Base-by-base conservation (phyloP, 2,888 invertebrate genomes). In the Reticulitermes lucifugus region DNA sequence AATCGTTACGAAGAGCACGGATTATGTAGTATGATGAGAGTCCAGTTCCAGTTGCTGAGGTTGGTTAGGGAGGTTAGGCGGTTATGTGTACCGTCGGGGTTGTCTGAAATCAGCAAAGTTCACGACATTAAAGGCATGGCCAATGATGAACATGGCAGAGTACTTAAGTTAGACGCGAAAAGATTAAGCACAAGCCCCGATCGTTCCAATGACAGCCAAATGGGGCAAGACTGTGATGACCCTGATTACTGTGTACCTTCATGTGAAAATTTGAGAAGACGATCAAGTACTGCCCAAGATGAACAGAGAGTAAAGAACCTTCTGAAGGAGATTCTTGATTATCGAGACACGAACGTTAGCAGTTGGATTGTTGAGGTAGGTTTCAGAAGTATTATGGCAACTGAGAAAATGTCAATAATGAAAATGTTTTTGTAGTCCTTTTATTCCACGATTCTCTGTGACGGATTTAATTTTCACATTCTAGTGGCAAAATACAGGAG, bases 291-390 rank as follows among this genome's bases (percentile, higher is more conserved):
- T 21, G 83, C 86, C 29, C 88, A 88, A 84, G 89, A 89, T 85
- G 88, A 88, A 71, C 85, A 87, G 65, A 87, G 85, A 46, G 84
- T 88, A 14, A 87, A 87, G 75, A 65, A 82, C 25, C 75, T 89
- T 22, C 79, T 89, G 70, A 88, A 88, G 82, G 88, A 89, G 79
- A 87, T 88, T 43, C 83, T 89, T 65, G 87, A 87, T 0, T 87
- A 86, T 79, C 87, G 88, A 59, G 87, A 88, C 29, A 87, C 86
- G 25, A 88, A 88, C 82, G 88, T 88, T 59, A 88, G 88, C 83
- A 88, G 88, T 85, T 89, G 89, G 89, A 86, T 89, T 80, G 88
- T 89, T 51, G 89, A 89, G 87, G 89, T 89, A 86, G 60, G 87
- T 83, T 55, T 55, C 12, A 51, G 10, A 51, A 12, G 55, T 55